Conservation (phyloP, 2,888 invertebrate genomes). For the Rutpela maculata region DNA sequence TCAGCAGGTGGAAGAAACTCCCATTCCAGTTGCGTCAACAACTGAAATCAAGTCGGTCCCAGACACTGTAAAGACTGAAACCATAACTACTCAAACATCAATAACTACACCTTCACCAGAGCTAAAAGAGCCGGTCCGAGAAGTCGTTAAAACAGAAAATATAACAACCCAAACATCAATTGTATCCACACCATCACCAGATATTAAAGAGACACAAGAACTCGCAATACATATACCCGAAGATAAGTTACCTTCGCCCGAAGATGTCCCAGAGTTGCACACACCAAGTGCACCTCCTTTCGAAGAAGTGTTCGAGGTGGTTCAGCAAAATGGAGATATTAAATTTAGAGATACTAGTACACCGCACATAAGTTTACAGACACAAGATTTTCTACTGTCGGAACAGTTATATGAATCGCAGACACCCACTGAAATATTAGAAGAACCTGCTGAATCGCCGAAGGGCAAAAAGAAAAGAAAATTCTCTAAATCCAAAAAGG, state of each 20-base stretch:
- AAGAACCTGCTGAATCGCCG: slow-evolving; percentile 42
- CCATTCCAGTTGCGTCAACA: neutral
- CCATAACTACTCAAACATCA: slow-evolving; percentile 66
- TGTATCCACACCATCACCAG: neutral
- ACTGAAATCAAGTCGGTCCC: neutral
- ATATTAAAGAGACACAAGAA: neutral
- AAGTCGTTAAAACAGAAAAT: slow-evolving; percentile 20
- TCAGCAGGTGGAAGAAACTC: neutral
- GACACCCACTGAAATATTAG: slow-evolving; percentile 16
- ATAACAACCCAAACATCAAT: slow-evolving; percentile 37
- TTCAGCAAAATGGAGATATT: slow-evolving; percentile 29
- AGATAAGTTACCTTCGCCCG: neutral
- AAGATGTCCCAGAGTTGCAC: neutral
- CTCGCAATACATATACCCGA: neutral
- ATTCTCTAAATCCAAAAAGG: slow-evolving; percentile 48
- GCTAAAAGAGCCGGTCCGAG: neutral
- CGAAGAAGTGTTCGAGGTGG: slow-evolving; percentile 16
- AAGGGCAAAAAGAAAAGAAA: slow-evolving; percentile 59
- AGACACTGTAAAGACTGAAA: slow-evolving; percentile 46
- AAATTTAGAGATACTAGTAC: neutral
- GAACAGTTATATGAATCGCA: slow-evolving; percentile 50
- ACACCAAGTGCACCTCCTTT: slow-evolving; percentile 34
- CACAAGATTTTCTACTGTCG: slow-evolving; percentile 53
- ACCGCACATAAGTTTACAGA: slow-evolving; percentile 35
- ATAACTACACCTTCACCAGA: slow-evolving; percentile 17